phyloP scores from a whole-genome alignment of 2,797 vertebrate genomes.

The Loris lydekkerianus region DNA sequence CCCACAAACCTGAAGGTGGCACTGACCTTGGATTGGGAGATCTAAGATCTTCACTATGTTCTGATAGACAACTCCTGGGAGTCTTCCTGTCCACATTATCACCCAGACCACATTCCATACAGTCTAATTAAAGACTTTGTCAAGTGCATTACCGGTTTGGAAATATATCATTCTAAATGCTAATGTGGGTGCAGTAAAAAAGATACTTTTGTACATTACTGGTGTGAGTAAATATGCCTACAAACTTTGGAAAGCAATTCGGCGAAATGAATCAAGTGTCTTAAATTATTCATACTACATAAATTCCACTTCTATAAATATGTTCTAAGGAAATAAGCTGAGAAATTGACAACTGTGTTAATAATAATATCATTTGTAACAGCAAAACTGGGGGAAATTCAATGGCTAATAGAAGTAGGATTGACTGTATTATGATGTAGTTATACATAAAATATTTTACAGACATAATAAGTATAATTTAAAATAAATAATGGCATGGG shows the following conservation, averaged over 20 bases:
- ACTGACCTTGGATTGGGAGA: neutral
- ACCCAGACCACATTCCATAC: neutral
- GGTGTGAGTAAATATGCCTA: neutral
- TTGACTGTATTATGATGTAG: neutral
- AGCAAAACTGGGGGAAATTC: neutral
- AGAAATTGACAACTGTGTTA: conserved; percentile 53
- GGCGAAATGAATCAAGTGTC: conserved; percentile 49
- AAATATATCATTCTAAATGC: conserved; percentile 67
- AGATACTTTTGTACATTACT: conserved; percentile 39
- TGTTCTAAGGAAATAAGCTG: conserved; percentile 54
- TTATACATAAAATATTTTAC: conserved; percentile 21
- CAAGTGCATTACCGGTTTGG: conserved; percentile 41
- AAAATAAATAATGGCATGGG: neutral
- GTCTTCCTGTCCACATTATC: neutral
- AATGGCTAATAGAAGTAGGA: neutral
- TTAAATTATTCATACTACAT: conserved; percentile 67
- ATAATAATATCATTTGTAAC: conserved; percentile 53
- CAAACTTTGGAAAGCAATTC: conserved; percentile 48
- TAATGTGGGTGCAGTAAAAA: conserved; percentile 26
- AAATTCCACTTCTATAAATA: conserved; percentile 63
- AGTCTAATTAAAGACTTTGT: conserved; percentile 43
- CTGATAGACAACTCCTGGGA: neutral
- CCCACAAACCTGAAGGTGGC: neutral
- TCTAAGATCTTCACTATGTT: neutral
- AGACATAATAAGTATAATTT: neutral